Evolutionary conservation across 2,797 vertebrate genomes (phyloP), one percentile per base, ranked within the genome.

Genomic region (Ataeniobius toweri): DNA sequence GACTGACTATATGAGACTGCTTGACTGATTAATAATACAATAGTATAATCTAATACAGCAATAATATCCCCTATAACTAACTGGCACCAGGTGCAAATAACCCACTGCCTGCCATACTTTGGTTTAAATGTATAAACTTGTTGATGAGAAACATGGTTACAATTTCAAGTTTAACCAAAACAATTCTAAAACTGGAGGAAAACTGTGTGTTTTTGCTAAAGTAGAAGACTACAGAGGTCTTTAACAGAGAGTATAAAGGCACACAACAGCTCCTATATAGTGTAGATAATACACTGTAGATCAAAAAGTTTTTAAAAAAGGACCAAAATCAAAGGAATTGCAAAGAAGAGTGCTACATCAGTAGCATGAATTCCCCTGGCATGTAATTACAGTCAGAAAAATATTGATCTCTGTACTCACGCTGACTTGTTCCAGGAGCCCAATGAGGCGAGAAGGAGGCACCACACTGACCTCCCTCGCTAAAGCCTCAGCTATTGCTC

Each of bases 381-480:
- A 8, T 73, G 20, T 63, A 78, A 86, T 80, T 72, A 75, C 26
- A 76, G 55, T 5, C 12, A 77, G 39, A 80, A 39, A 1, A 13
- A 26, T 48, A 79, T 72, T 13, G 48, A 85, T 85, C 26, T 0
- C 28, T 56, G 5, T 65, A 93, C 93, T 93, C 82, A 94, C 94
- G 0, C 90, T 39, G 8, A 99, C 97, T 97, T 99, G 96, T 22
- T 96, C 98, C 80, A 99, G 78, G 76, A 99, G 89, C 0, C 98
- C 98, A 96, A 99, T 97, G 31, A 99, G 97, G 93, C 98, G 97
- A 68, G 98, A 99, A 0, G 98, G 98, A 8, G 98, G 98, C 20
- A 99, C 98, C 88, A 99, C 98, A 0, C 98, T 99, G 93, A 99
- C 98, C 88, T 99, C 98, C 74, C 97, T 97, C 67, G 96, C 97